Percentiles rank a stretch among this genome's conserved stretches.
Evolutionary conservation across 2,888 invertebrate genomes (phyloP).

Genomic region (Heteromyza rotundicornis): DNA sequence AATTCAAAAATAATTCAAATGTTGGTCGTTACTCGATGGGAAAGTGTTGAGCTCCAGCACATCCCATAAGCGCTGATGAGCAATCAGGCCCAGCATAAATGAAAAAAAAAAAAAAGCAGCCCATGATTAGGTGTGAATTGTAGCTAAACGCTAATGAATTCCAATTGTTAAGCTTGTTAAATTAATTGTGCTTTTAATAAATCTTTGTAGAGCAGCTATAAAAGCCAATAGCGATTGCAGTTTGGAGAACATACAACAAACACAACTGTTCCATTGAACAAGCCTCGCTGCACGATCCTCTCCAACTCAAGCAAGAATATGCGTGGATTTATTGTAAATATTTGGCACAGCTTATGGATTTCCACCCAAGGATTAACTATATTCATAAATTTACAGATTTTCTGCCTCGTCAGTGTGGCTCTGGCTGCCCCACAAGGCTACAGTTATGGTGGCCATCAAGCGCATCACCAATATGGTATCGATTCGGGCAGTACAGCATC

Average conservation of each 20-base stretch:
- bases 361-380: conserved; percentile 17
- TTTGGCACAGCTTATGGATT: neutral
- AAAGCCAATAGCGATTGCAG: neutral
- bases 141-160: neutral
- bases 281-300: conserved; percentile 11
- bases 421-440: conserved; percentile 35
- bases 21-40: no score
- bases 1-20: no score
- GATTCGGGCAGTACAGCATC: neutral
- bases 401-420: conserved; percentile 30
- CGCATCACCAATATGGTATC: conserved; percentile 10
- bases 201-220: conserved; percentile 20
- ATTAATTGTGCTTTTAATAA: neutral
- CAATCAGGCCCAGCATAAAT: no score
- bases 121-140: neutral
- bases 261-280: conserved; percentile 16
- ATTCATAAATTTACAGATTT: conserved; percentile 24
- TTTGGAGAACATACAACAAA: conserved; percentile 21
- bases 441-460: conserved; percentile 26
- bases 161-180: neutral
- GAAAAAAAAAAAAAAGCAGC: neutral
- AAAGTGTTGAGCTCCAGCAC: no score
- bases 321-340: conserved; percentile 40
- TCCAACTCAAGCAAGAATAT: conserved; percentile 34
- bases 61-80: no score